Evolutionary conservation across 2,797 vertebrate species (phyloP), one percentile per base, ranked within the genome.

Genomic region (Champsocephalus gunnari): DNA sequence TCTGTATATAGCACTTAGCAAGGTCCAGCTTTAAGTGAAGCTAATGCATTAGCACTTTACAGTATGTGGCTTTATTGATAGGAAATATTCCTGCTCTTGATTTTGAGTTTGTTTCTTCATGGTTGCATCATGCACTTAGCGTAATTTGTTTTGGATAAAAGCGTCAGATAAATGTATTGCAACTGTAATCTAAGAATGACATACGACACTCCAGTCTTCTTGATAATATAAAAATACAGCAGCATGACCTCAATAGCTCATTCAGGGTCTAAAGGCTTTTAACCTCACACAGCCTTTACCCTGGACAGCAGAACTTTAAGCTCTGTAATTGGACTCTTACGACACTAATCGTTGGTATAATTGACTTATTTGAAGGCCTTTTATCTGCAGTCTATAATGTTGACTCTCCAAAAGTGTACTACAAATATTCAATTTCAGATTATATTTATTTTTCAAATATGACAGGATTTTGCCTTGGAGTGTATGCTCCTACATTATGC

Each of bases 371-470:
- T 62, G 51, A 48, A 66, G 50, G 49, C 9, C 41, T 72, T 71
- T 65, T 67, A 45, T 64, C 53, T 63, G 14, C 34, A 24, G 5
- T 32, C 13, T 3, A 14, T 48, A 4, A 28, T 43, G 28, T 47
- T 76, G 71, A 48, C 45, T 65, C 38, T 56, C 11, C 8, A 14
- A 12, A 32, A 73, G 19, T 45, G 21, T 48, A 19, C 14, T 59
- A 41, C 21, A 32, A 50, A 60, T 77, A 55, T 34, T 16, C 21
- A 1, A 61, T 49, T 44, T 51, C 6, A 63, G 32, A 45, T 55
- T 53, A 2, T 12, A 5, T 65, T 80, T 51, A 50, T 65, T 50
- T 65, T 73, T 73, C n/a, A 61, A 56, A 70, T 21, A 32, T 54
- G 14, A 11, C 38, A 21, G 48, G 43, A 49, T 67, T 8, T 13